Base-by-base conservation (phyloP, 2,888 invertebrate genomes). In the Drosophila borealis region DNA sequence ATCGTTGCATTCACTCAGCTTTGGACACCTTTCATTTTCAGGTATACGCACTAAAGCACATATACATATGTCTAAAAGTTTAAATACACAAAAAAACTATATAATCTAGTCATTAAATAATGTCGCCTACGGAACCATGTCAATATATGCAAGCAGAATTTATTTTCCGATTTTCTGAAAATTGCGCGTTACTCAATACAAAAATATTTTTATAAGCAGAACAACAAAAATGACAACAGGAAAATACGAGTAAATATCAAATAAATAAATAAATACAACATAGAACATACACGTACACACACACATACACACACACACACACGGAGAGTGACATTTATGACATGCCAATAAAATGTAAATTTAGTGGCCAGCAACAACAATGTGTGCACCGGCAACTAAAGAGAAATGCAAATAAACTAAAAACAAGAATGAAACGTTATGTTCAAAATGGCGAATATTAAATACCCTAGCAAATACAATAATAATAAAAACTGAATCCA, bases 271-370 rank as follows among this genome's bases (percentile, higher is more conserved):
- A 51, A 3, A 48, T 36, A 44, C 17, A 60, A 65, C 6, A 69
- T 29, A 29, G 29, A 29, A 29, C 29, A 41, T 13, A 37, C 33
- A 37, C 44, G 48, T 3, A 29, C 44, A 53, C 49, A 56, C 14
- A 46, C n/a, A 41, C 9, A 37, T 17, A 37, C 44, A 55, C 10
- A 25, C 42, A 48, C 48, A 56, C n/a, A 44, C n/a, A 39, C 8
- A 11, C 3, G 21, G 4, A 44, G 5, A 44, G 2, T 13, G 2
- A 48, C 11, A 73, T 81, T 78, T 74, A 69, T 81, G 80, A 85
- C 82, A 78, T 49, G 70, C 73, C 64, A 89, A 83, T 84, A 89
- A 83, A 83, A 83, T 84, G 89, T 88, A 71, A 85, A 83, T 83
- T 80, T 78, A 62, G 81, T 68, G 42, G 46, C 37, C 62, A 60